A percentile compares a stretch with the other conserved stretches of the same genome.
Evolutionary conservation across 2,888 invertebrate genomes (phyloP).

Genomic region (Hymenopus coronatus): DNA sequence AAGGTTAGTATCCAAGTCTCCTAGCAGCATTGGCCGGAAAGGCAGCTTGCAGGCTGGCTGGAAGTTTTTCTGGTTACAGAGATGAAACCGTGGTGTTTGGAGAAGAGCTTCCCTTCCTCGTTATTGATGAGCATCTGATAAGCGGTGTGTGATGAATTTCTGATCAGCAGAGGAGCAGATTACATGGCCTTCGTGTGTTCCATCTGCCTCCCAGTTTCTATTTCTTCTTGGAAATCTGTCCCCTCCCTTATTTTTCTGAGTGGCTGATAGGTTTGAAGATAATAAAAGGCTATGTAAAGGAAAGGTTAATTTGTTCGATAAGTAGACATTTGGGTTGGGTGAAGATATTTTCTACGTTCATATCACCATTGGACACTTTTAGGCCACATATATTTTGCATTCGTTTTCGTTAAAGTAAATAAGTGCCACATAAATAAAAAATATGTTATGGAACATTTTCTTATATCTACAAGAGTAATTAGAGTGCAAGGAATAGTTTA

Average conservation of each 20-base stretch:
- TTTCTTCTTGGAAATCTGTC: conserved; percentile 18
- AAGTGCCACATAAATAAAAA: neutral
- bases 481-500: neutral
- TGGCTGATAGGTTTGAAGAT: conserved; percentile 12
- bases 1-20: conserved; percentile 78
- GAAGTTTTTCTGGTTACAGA: conserved; percentile 43
- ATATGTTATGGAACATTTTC: neutral
- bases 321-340: neutral
- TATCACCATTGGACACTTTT: neutral
- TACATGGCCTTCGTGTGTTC: neutral
- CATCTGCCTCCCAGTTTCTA: neutral
- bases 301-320: neutral
- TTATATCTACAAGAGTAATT: neutral
- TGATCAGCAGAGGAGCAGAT: neutral
- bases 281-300: neutral
- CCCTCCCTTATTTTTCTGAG: neutral
- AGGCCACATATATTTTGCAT: neutral
- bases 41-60: conserved; percentile 28
- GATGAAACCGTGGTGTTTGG: neutral
- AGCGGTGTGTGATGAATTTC: neutral
- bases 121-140: neutral
- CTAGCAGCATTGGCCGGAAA: conserved; percentile 42
- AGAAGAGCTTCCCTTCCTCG: neutral
- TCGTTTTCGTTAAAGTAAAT: neutral
- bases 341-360: neutral